These are phyloP conservation scores for Pungitius pungitius DNA, from an alignment of 2,113 vertebrate species.

Conservation along the genomic window DNA sequence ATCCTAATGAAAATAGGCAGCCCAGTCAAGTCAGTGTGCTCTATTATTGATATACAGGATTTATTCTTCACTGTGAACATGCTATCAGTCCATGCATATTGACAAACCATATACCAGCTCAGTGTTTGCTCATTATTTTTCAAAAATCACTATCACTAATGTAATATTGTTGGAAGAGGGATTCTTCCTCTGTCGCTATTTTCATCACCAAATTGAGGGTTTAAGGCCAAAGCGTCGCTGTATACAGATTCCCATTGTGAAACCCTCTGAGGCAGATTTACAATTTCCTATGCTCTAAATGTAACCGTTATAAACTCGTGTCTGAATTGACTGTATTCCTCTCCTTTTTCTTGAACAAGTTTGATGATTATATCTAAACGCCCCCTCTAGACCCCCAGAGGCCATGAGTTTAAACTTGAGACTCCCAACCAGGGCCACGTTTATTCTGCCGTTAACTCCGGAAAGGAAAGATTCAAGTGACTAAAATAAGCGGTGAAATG, in stretches of 20 bases:
- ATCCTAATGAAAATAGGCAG: background rate
- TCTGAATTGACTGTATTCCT: background rate
- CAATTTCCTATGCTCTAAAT: background rate
- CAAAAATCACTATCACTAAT: background rate
- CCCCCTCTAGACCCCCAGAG: background rate
- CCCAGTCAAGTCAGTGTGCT: background rate
- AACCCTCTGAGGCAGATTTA: background rate
- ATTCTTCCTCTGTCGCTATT: background rate
- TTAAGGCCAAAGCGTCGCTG: background rate
- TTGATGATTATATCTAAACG: background rate
- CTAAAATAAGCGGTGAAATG: slow-evolving; percentile 1
- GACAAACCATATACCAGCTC: background rate
- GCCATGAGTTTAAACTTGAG: background rate
- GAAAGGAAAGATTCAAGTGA: background rate
- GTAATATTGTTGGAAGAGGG: background rate
- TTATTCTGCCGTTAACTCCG: background rate
- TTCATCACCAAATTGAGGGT: background rate
- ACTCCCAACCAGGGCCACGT: background rate
- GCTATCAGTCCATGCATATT: background rate
- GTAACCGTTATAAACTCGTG: background rate
- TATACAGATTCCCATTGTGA: background rate
- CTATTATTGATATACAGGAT: background rate
- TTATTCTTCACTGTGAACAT: background rate
- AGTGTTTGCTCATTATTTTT: background rate
- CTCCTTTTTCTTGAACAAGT: background rate